These are phyloP conservation scores for Sarcophaga subvicina DNA, from an alignment of 2,888 invertebrate genomes.

Conservation along the genomic window DNA sequence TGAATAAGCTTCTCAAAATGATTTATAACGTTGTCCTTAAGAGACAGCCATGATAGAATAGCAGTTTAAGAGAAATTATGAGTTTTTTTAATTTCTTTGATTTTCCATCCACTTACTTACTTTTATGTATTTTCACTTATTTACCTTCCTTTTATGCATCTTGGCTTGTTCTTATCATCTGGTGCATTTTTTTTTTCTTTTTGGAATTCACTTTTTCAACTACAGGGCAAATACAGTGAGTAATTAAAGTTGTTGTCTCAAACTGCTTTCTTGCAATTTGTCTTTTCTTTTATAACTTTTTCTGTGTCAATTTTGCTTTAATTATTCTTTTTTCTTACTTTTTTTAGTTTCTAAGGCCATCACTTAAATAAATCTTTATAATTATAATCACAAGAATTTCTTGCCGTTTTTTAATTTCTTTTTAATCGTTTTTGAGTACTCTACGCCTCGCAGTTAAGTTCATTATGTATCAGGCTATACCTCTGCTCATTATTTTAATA, in stretches of 20 bases:
- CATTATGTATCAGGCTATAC: not conserved
- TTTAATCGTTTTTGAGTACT: slow-evolving; percentile 28
- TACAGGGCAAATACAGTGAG: slow-evolving; percentile 34
- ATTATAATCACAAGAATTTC: slow-evolving; percentile 48
- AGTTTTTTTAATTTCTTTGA: slow-evolving; percentile 17
- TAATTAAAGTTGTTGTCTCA: slow-evolving; percentile 59
- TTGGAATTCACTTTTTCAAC: slow-evolving; percentile 40
- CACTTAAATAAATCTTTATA: slow-evolving; percentile 28
- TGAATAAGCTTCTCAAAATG: too few relatives aligned
- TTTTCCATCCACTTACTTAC: not conserved
- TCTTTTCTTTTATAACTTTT: too few relatives aligned
- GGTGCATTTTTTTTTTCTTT: slow-evolving; percentile 19
- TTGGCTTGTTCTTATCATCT: slow-evolving; percentile 23
- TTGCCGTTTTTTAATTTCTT: slow-evolving; percentile 25
- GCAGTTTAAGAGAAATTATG: too few relatives aligned
- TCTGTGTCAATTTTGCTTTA: too few relatives aligned
- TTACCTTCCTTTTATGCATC: not conserved
- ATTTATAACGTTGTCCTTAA: too few relatives aligned
- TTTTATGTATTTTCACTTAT: not conserved
- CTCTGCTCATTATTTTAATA: too few relatives aligned
- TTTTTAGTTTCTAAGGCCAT: not conserved
- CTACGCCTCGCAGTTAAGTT: not conserved
- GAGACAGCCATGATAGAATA: too few relatives aligned
- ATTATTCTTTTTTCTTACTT: not conserved
- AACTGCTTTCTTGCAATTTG: too few relatives aligned